Conservation (phyloP, 1,140 invertebrate genomes). For the Melanaphis sacchari region DNA sequence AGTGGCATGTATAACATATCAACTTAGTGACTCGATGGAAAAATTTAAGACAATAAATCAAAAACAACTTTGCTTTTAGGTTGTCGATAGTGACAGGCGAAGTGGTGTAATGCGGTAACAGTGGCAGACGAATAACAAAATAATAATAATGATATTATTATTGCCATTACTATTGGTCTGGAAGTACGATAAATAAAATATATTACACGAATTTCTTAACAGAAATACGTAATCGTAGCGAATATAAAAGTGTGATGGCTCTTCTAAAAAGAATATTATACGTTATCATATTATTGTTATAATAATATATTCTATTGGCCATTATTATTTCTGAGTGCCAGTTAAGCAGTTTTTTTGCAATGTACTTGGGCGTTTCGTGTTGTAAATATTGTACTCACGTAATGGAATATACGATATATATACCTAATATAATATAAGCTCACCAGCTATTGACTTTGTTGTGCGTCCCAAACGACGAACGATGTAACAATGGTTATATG, state of each 20-base stretch:
- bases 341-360: background rate
- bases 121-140: background rate
- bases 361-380: background rate
- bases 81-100: background rate
- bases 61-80: background rate
- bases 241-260: background rate
- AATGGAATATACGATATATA: background rate
- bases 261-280: background rate
- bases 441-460: background rate
- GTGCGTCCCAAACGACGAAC: background rate
- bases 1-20: background rate
- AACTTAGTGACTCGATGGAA: background rate
- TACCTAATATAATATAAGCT: background rate
- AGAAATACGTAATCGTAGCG: background rate
- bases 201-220: constrained; percentile 1
- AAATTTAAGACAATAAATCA: background rate
- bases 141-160: background rate
- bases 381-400: background rate
- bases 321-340: constrained; percentile 1
- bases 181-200: background rate
- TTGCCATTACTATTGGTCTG: background rate
- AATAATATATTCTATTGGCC: constrained; percentile 2
- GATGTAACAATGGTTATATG: background rate
- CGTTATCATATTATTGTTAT: background rate
- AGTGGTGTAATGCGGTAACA: background rate